Evolutionary conservation across 2,113 vertebrate species (phyloP).

Genomic region (Gopherus flavomarginatus): DNA sequence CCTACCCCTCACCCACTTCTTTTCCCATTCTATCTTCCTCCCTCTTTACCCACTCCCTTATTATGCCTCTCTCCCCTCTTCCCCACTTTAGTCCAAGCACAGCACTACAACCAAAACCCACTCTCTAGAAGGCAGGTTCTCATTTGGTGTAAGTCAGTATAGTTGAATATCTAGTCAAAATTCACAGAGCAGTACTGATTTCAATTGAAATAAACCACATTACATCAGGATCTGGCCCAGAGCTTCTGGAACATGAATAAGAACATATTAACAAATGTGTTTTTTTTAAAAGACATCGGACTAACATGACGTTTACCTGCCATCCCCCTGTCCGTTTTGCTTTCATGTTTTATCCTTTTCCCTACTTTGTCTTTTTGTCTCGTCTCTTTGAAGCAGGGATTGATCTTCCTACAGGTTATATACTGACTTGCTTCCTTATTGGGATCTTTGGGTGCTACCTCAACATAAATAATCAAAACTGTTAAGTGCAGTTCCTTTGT

Average conservation of each 20-base stretch:
- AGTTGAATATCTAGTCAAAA: background rate
- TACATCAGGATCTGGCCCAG: background rate
- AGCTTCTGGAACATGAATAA: background rate
- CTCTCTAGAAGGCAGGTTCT: background rate
- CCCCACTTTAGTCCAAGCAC: background rate
- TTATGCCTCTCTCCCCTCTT: background rate
- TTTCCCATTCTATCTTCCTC: background rate
- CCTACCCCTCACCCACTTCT: background rate
- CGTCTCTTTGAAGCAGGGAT: too few relatives aligned
- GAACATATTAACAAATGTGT: background rate
- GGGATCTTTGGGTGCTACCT: background rate
- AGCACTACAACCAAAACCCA: background rate
- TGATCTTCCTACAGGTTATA: background rate
- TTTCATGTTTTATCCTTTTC: background rate
- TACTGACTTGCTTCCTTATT: background rate
- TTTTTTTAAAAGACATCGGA: background rate
- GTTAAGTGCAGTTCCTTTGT: background rate
- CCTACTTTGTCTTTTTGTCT: conserved; percentile 1
- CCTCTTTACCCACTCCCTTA: background rate
- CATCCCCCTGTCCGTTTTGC: background rate
- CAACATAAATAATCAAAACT: background rate
- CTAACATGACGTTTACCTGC: background rate
- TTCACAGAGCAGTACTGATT: background rate
- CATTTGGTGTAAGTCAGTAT: background rate
- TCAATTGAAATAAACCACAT: background rate